Percentiles rank a stretch among this genome's conserved stretches.
These are phyloP conservation scores for Cotesia chilonis DNA, from an alignment of 1,140 invertebrate species.

Conservation along the genomic window DNA sequence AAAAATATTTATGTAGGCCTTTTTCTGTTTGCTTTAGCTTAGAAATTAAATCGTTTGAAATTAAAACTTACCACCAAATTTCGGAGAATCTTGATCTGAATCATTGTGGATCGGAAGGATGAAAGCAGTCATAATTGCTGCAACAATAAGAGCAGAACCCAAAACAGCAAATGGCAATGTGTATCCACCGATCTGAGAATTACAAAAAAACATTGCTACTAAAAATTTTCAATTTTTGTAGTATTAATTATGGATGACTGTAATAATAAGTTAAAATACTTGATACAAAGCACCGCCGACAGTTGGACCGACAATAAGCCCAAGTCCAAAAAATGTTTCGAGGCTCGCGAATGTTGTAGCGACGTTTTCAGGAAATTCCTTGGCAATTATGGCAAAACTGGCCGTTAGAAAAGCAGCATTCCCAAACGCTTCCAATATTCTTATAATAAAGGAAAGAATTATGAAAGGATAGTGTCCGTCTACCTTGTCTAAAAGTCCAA, in stretches of 20 bases:
- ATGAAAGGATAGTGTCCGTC: constrained; percentile 86
- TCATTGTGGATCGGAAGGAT: constrained; percentile 74
- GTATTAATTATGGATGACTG: constrained; percentile 22
- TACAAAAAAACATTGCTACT: constrained; percentile 10
- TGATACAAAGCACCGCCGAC: constrained; percentile 83
- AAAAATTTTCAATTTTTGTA: not conserved
- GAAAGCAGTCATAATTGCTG: constrained; percentile 78
- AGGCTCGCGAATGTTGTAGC: constrained; percentile 90
- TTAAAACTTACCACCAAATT: constrained; percentile 68
- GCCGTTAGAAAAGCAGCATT: constrained; percentile 92
- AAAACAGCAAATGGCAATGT: constrained; percentile 86
- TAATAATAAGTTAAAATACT: constrained; percentile 51
- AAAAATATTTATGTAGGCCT: not conserved
- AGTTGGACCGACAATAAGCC: constrained; percentile 86
- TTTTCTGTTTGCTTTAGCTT: too few species aligned
- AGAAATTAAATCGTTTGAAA: not conserved
- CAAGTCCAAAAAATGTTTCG: constrained; percentile 90
- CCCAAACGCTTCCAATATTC: constrained; percentile 91
- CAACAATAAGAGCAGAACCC: constrained; percentile 78
- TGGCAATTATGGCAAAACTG: constrained; percentile 92
- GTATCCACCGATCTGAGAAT: constrained; percentile 78
- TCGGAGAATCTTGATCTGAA: constrained; percentile 65
- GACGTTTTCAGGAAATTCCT: constrained; percentile 90
- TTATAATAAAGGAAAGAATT: constrained; percentile 82
- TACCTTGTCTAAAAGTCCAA: constrained; percentile 84